Conservation (phyloP, 2,888 invertebrate genomes). For the Noctua pronuba region DNA sequence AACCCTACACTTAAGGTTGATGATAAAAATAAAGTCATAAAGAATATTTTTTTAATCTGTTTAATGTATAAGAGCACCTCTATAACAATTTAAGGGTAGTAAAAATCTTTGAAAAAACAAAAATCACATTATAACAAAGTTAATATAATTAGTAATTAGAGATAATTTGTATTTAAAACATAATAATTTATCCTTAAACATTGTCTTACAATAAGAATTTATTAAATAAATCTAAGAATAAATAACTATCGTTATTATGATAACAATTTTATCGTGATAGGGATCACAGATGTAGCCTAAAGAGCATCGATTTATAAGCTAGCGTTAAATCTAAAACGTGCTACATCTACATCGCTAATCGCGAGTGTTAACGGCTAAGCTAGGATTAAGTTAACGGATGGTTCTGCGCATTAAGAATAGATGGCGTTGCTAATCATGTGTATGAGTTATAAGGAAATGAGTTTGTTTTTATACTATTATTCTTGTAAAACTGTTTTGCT, state of each 20-base stretch:
- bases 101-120: slow-evolving; percentile 40
- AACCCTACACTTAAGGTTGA: slow-evolving; percentile 29
- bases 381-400: slow-evolving; percentile 12
- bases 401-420: slow-evolving; percentile 12
- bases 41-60: slow-evolving; percentile 42
- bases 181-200: slow-evolving; percentile 24
- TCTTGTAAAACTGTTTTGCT: not conserved
- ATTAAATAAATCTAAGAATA: slow-evolving; percentile 52
- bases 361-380: slow-evolving; percentile 1
- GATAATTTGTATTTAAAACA: slow-evolving; percentile 38
- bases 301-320: slow-evolving; percentile 78
- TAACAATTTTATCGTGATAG: slow-evolving; percentile 79
- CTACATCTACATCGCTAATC: slow-evolving; percentile 16
- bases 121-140: slow-evolving; percentile 33
- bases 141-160: slow-evolving; percentile 30
- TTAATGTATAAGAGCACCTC: slow-evolving; percentile 60
- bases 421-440: slow-evolving; percentile 13
- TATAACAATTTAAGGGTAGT: slow-evolving; percentile 47
- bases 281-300: slow-evolving; percentile 89
- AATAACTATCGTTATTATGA: slow-evolving; percentile 60
- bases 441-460: not conserved
- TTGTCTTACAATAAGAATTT: slow-evolving; percentile 1
- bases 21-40: slow-evolving; percentile 57
- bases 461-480: not conserved
- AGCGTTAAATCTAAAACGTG: slow-evolving; percentile 49